Base-by-base conservation (phyloP, 2,797 vertebrate genomes). In the Bovichtus variegatus region DNA sequence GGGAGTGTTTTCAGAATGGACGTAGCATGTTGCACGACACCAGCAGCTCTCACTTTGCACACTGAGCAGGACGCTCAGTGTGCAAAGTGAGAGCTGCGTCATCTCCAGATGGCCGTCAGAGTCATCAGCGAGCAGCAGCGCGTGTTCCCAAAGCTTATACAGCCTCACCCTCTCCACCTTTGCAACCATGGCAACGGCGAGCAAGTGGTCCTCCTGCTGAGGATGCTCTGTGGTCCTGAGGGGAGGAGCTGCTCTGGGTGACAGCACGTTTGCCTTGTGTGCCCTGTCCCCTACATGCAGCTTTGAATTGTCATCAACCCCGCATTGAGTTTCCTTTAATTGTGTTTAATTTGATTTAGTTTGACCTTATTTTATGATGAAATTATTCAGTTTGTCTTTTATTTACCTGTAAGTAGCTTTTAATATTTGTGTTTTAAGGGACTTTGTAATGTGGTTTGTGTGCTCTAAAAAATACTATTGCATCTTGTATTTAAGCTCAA, bases 101-200 rank as follows among this genome's bases (percentile, higher is more conserved):
- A 92, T 91, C 86, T 87, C 81, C 93, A 94, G 92, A 92, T 90
- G 88, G 90, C 84, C 81, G 87, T 87, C 70, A 71, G 73, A 90
- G 82, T 88, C 80, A 83, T 74, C 69, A 76, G 78, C 38, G 36
- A 71, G 77, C 59, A 43, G 74, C 61, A 50, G 61, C 13, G 12
- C 59, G 47, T 60, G 47, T 49, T 81, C 65, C 25, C 83, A 76
- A 75, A 84, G 86, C 89, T 83, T 64, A 47, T n/a, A 34, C 82
- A 81, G 86, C 93, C 89, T 92, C 91, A 87, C 92, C 93, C 93
- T 87, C 89, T 93, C 87, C 94, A 95, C 93, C 94, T 94, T 92
- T 90, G 95, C 91, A 96, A 93, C 95, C 95, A 96, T 96, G 91
- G 95, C 93, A 96, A 96, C 95, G 38, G 76, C 9, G 90, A 91